phyloP scores from a whole-genome alignment of 2,113 vertebrate species.

The Hypomesus transpacificus region DNA sequence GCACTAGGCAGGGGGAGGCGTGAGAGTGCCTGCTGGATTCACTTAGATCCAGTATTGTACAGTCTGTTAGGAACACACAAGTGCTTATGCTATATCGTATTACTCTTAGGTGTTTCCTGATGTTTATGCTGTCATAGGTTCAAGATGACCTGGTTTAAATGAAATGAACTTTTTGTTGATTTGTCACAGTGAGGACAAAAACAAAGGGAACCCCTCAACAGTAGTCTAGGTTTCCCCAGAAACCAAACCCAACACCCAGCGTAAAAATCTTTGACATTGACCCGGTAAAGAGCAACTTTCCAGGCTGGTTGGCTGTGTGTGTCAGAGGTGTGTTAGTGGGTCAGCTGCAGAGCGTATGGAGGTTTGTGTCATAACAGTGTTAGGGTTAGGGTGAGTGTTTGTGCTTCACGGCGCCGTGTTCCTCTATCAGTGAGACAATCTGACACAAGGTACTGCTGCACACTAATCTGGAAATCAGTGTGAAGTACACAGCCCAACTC shows the following conservation, averaged over 20 bases:
- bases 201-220: too few species aligned
- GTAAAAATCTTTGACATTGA: background rate
- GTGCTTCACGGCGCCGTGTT: slow-evolving; percentile 51
- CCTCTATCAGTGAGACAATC: slow-evolving; percentile 51
- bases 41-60: background rate
- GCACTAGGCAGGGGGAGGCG: slow-evolving; percentile 22
- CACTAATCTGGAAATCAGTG: slow-evolving; percentile 28
- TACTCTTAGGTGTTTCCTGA: too few species aligned
- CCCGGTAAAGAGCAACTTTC: background rate
- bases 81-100: too few species aligned
- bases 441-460: slow-evolving; percentile 35
- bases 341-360: slow-evolving; percentile 23
- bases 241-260: too few species aligned
- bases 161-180: too few species aligned
- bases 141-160: too few species aligned
- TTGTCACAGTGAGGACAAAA: too few species aligned
- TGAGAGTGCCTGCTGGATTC: background rate
- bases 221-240: too few species aligned
- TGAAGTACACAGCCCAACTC: slow-evolving; percentile 13
- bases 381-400: slow-evolving; percentile 48
- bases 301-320: slow-evolving; percentile 7
- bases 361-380: slow-evolving; percentile 54
- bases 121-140: too few species aligned
- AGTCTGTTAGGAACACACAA: background rate
- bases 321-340: slow-evolving; percentile 7